Percentiles rank a stretch among this genome's conserved stretches.
Conservation (phyloP, 2,888 invertebrate genomes). For the Melanostoma mellinum region DNA sequence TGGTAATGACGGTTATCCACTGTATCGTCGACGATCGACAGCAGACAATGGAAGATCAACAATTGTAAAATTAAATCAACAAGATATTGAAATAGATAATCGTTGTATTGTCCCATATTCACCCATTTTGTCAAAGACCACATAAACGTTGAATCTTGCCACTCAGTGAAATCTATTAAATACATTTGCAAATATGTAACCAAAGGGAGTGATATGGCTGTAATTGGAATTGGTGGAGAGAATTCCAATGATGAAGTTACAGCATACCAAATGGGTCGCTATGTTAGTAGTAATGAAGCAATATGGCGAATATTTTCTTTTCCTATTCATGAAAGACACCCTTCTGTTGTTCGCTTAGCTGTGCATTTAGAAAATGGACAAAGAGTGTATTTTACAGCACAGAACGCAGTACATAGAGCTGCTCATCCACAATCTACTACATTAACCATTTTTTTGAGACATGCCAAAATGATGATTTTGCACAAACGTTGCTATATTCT, state of each 20-base stretch:
- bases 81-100: conserved; percentile 6
- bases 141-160: conserved; percentile 74
- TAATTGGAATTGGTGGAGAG: conserved; percentile 76
- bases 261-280: conserved; percentile 71
- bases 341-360: conserved; percentile 10
- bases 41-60: background rate
- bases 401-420: conserved; percentile 56
- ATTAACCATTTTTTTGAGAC: conserved; percentile 78
- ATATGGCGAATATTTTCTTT: conserved; percentile 57
- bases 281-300: conserved; percentile 68
- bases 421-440: conserved; percentile 72
- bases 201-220: conserved; percentile 80
- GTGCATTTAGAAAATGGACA: conserved; percentile 60
- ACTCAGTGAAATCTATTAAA: conserved; percentile 80
- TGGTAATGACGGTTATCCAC: conserved; percentile 77
- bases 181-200: conserved; percentile 81
- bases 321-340: conserved; percentile 32
- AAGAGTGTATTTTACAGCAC: conserved; percentile 39
- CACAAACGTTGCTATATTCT: conserved; percentile 76
- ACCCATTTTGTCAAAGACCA: conserved; percentile 2
- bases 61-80: background rate
- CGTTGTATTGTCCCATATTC: conserved; percentile 28
- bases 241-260: conserved; percentile 26
- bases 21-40: conserved; percentile 74
- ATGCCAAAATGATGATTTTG: conserved; percentile 75